These are phyloP conservation scores for Cheumatopsyche charites DNA, from an alignment of 1,140 invertebrate genomes.

Conservation along the genomic window DNA sequence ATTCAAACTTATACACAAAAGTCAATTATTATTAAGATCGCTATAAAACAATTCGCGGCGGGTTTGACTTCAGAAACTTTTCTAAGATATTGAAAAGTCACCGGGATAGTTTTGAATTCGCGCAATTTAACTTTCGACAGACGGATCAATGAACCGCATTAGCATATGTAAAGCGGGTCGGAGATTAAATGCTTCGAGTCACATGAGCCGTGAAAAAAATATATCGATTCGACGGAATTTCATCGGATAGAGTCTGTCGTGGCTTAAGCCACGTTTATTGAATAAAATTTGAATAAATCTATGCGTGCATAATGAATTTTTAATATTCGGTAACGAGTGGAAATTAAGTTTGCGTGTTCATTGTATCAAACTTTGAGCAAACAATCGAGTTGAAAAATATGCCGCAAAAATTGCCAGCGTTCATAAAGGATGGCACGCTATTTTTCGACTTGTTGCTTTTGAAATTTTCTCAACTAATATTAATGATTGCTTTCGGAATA, in stretches of 20 bases:
- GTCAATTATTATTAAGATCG: neutral
- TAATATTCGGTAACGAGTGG: neutral
- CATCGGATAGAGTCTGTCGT: too few relatives aligned
- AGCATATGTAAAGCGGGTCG: conserved; percentile 20
- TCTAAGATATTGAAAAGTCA: too few relatives aligned
- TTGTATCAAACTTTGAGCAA: conserved; percentile 11
- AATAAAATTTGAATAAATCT: too few relatives aligned
- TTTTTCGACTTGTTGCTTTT: conserved; percentile 20
- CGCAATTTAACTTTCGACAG: neutral
- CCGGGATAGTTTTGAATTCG: neutral
- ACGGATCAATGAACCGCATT: conserved; percentile 13
- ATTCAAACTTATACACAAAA: conserved; percentile 15
- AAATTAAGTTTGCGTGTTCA: conserved; percentile 10
- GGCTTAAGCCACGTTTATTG: too few relatives aligned
- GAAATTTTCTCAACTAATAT: too few relatives aligned
- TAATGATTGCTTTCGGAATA: too few relatives aligned
- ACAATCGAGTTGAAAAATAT: conserved; percentile 12
- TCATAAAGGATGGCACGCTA: conserved; percentile 21
- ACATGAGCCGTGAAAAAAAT: conserved; percentile 6
- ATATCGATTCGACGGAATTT: neutral
- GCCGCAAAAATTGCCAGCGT: neutral
- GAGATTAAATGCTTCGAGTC: conserved; percentile 4
- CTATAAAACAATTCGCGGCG: too few relatives aligned
- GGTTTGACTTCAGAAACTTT: too few relatives aligned
- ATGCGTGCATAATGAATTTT: too few relatives aligned